Evolutionary conservation across 2,888 invertebrate genomes (phyloP).

Genomic region (Parnassius apollo): DNA sequence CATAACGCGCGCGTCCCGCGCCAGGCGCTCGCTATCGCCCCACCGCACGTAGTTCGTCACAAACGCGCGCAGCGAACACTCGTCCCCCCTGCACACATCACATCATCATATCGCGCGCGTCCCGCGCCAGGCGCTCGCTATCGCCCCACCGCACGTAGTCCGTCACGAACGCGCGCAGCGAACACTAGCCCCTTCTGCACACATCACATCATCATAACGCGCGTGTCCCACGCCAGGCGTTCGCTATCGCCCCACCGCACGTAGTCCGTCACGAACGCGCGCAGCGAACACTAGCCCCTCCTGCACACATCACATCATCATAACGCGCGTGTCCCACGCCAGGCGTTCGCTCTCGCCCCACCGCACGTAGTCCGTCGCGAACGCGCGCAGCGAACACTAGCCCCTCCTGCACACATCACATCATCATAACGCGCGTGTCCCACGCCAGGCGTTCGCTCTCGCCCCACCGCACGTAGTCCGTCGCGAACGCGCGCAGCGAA

Average conservation of each 20-base stretch:
- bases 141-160: slow-evolving; percentile 94
- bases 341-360: slow-evolving; percentile 80
- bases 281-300: slow-evolving; percentile 84
- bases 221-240: slow-evolving; percentile 78
- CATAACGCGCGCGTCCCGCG: slow-evolving; percentile 42
- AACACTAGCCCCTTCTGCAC: slow-evolving; percentile 78
- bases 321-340: slow-evolving; percentile 71
- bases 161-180: slow-evolving; percentile 90
- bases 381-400: slow-evolving; percentile 89
- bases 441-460: slow-evolving; percentile 85
- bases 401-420: too few species aligned
- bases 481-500: slow-evolving; percentile 90
- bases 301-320: slow-evolving; percentile 29
- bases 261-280: slow-evolving; percentile 92
- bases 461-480: slow-evolving; percentile 92
- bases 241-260: slow-evolving; percentile 93
- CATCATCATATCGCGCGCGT: slow-evolving; percentile 42
- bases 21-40: slow-evolving; percentile 88
- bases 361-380: slow-evolving; percentile 93
- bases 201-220: too few species aligned
- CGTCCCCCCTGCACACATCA: slow-evolving; percentile 43
- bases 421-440: too few species aligned
- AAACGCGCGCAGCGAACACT: slow-evolving; percentile 91
- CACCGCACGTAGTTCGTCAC: slow-evolving; percentile 93
- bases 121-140: slow-evolving; percentile 82